Evolutionary conservation across 2,888 invertebrate genomes (phyloP), one percentile per base, ranked within the genome.

Genomic region (Dexiosoma caninum): DNA sequence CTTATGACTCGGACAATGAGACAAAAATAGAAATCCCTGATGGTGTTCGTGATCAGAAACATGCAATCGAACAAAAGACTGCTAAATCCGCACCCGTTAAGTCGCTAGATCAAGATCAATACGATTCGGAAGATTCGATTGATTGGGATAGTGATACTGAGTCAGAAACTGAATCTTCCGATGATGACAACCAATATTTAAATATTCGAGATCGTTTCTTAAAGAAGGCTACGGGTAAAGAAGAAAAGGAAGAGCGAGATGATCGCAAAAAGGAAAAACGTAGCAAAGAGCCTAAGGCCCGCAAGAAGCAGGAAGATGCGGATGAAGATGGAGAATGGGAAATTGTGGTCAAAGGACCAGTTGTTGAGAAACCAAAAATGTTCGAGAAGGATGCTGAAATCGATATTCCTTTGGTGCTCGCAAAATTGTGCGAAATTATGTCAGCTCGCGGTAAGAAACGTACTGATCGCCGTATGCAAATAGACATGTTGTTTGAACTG

Each of bases 301-400:
- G 87, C 1, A 87, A 88, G 21, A 89, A 88, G 88, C 84, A 93
- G 14, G 95, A 95, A 84, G 93, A 94, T 60, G 95, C 95, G 79
- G 95, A 96, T 86, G 96, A 94, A 1, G 94, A 94, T 85, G 96
- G 95, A 4, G 97, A 94, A 87, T 98, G 98, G 98, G 95, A 96
- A 89, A 95, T 96, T 2, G 98, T 98, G 0, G 94, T 95, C 84
- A 95, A 96, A 80, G 97, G 97, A 0, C 95, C 95, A 0, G 95
- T 96, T 0, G 90, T 90, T 86, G 97, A 98, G 87, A 97, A 98
- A 88, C 97, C 97, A 0, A 98, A 98, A 91, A 98, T 99, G 97
- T 99, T 99, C 88, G 97, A 96, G 37, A 98, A 99, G 91, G 99
- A 99, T 89, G 97, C 97, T n/a, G 99, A 99, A 89, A 98, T 99